Percentiles rank a stretch among this genome's conserved stretches.
These are phyloP conservation scores for Prunella fulvescens DNA, from an alignment of 2,113 vertebrate genomes.

Conservation along the genomic window DNA sequence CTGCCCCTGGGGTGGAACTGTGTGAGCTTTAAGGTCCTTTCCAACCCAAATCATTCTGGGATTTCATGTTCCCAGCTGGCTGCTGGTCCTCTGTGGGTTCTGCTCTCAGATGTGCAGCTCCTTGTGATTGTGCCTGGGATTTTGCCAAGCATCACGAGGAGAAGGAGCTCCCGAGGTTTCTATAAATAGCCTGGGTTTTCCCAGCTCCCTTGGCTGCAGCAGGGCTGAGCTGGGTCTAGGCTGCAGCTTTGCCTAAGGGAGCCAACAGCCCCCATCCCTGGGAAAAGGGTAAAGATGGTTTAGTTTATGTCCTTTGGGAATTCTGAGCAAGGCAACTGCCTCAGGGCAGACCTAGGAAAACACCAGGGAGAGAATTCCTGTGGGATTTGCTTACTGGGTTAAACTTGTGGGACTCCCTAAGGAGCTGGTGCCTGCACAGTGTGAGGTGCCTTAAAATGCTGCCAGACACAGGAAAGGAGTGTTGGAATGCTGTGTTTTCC, in stretches of 20 bases:
- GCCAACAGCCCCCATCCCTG: not conserved
- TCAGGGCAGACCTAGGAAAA: not conserved
- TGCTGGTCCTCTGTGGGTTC: not conserved
- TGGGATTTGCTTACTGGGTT: not conserved
- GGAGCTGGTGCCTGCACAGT: not conserved
- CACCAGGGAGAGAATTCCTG: not conserved
- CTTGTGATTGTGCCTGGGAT: not conserved
- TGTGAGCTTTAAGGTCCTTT: not conserved
- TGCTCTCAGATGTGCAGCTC: accelerated
- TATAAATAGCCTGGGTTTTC: not conserved
- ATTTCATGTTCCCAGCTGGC: not conserved
- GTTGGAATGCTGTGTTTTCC: not conserved
- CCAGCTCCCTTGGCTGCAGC: not conserved
- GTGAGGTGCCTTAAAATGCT: not conserved
- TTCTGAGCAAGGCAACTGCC: not conserved
- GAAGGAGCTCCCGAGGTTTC: not conserved
- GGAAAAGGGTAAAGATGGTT: not conserved
- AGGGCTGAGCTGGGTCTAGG: not conserved
- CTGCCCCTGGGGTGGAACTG: not conserved
- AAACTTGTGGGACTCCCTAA: not conserved
- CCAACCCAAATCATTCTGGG: not conserved
- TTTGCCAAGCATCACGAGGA: not conserved
- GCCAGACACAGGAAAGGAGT: not conserved
- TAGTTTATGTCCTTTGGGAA: not conserved
- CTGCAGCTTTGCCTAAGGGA: not conserved